Base-by-base conservation (phyloP, 2,797 vertebrate species). In the Morelia viridis region DNA sequence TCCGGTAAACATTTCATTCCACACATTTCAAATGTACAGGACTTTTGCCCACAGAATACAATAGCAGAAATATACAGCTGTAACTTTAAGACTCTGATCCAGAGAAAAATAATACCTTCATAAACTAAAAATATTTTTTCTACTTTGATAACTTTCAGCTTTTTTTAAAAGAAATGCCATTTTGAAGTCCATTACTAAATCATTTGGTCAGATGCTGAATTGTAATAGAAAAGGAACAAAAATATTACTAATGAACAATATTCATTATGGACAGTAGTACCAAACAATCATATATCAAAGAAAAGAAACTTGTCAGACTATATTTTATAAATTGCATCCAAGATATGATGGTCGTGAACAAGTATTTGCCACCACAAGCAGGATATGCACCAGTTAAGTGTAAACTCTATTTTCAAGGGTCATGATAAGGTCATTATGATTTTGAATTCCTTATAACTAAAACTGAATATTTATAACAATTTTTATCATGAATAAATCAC, bases 391-490 rank as follows among this genome's bases (percentile, higher is more conserved):
- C 88, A 80, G 87, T 46, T 95, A 96, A 95, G 93, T 92, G 94
- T 60, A 96, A 95, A 91, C 94, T 92, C 92, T 96, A 94, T 96
- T 96, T 97, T 93, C 95, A 94, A 96, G 95, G 94, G 96, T 96
- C 95, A 96, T 71, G 89, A 71, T 93, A 93, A 96, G 95, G 93
- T 95, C 94, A 97, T 96, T 96, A 96, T 95, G 93, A 96, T 97
- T 96, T 96, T 96, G 95, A 89, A 97, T 89, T 97, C 95, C 92
- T 93, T 94, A 89, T 94, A 96, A 95, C 92, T 97, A 95, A 96
- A 96, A 96, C 84, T 95, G 96, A 96, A 96, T 92, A 94, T 56
- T 96, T 94, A 46, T 89, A 96, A 95, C 93, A 94, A 96, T 93
- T 95, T 91, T 92, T 96, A 91, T 50, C 28, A 15, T 86, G 88